A percentile compares a stretch with the other conserved stretches of the same genome.
These are phyloP conservation scores for Eutolmus rufibarbis DNA, from an alignment of 2,888 invertebrate genomes.

Conservation along the genomic window DNA sequence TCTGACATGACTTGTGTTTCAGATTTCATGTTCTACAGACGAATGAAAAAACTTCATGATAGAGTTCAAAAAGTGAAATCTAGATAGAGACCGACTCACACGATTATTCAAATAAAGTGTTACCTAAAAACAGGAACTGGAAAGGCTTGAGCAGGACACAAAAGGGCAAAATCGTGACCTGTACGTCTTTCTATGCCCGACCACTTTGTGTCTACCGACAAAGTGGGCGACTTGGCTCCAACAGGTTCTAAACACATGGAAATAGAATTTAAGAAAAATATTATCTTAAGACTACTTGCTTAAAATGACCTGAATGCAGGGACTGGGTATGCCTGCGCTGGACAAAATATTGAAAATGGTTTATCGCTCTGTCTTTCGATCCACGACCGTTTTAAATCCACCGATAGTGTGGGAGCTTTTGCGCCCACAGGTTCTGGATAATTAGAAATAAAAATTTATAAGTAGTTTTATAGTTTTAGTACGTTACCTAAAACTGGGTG, in stretches of 20 bases:
- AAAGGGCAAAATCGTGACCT: conserved; percentile 54
- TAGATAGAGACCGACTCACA: neutral
- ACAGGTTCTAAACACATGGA: conserved; percentile 67
- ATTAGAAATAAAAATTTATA: conserved; percentile 48
- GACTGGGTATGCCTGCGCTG: conserved; percentile 80
- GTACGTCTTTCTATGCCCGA: conserved; percentile 66
- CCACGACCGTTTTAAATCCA: conserved; percentile 66
- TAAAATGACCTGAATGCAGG: conserved; percentile 68
- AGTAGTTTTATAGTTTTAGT: neutral
- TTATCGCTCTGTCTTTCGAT: conserved; percentile 68
- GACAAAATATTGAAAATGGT: conserved; percentile 75
- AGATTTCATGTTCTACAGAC: neutral
- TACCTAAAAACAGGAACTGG: conserved; percentile 63
- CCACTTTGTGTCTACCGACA: conserved; percentile 73
- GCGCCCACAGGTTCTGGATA: conserved; percentile 70
- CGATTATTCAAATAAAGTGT: conserved; percentile 43
- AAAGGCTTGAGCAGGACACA: conserved; percentile 63
- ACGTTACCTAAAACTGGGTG: conserved; percentile 73
- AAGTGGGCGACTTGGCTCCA: conserved; percentile 75
- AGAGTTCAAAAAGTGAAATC: neutral
- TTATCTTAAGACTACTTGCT: neutral
- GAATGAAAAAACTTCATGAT: neutral
- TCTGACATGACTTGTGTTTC: neutral
- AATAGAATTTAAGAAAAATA: conserved; percentile 18
- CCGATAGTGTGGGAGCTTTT: conserved; percentile 68